Percentiles rank a stretch among this genome's conserved stretches.
Conservation (phyloP, 1,140 invertebrate species). For the Drosophila dunni region DNA sequence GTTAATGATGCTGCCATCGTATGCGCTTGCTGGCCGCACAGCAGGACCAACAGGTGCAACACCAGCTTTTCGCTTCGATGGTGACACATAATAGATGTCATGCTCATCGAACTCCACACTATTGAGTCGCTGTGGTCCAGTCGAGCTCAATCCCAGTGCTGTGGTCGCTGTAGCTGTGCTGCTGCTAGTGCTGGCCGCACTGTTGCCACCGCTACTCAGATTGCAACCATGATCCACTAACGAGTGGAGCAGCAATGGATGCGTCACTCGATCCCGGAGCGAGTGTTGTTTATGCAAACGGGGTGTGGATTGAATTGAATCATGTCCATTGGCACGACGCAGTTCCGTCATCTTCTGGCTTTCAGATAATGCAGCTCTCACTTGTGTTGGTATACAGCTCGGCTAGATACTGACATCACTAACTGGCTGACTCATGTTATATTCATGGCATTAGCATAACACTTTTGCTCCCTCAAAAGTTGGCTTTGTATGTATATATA, state of each 20-base stretch:
- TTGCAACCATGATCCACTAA: slow-evolving; percentile 71
- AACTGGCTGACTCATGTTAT: slow-evolving; percentile 65
- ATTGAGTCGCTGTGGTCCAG: slow-evolving; percentile 21
- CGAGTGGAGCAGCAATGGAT: slow-evolving; percentile 61
- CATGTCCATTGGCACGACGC: slow-evolving; percentile 58
- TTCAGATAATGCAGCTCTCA: neutral
- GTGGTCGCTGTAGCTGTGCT: slow-evolving; percentile 75
- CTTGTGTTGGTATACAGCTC: slow-evolving; percentile 24
- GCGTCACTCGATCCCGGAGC: slow-evolving; percentile 44
- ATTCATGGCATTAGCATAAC: slow-evolving; percentile 81
- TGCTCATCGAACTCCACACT: slow-evolving; percentile 78
- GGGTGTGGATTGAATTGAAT: slow-evolving; percentile 19
- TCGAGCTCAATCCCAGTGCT: slow-evolving; percentile 39
- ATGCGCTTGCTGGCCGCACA: slow-evolving; percentile 46
- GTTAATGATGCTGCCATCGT: slow-evolving; percentile 39
- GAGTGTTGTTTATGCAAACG: slow-evolving; percentile 70
- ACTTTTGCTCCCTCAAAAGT: slow-evolving; percentile 49
- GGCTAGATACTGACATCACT: slow-evolving; percentile 73
- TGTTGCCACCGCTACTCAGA: slow-evolving; percentile 73
- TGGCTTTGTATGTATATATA: neutral
- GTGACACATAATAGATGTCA: slow-evolving; percentile 80
- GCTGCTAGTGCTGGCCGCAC: slow-evolving; percentile 72
- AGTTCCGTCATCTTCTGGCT: slow-evolving; percentile 61
- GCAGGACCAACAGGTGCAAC: slow-evolving; percentile 48
- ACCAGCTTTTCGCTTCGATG: slow-evolving; percentile 76